A percentile compares a stretch with the other conserved stretches of the same genome.
Conservation (phyloP, 1,140 invertebrate species). For the Lutraria rhynchaena region DNA sequence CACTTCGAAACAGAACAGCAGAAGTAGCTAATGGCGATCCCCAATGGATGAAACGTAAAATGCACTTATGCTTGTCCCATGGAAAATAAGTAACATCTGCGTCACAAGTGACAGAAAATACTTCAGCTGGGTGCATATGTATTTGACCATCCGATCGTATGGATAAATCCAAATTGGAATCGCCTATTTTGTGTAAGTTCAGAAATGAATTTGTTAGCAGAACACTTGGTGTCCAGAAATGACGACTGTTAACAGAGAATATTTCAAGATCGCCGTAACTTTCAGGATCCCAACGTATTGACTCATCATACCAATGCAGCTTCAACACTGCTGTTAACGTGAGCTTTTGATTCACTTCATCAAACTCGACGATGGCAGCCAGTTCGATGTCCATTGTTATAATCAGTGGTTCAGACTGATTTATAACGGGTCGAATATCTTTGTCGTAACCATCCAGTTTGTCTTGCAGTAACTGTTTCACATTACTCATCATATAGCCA, state of each 20-base stretch:
- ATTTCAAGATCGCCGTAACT: slow-evolving; percentile 19
- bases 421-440: slow-evolving; percentile 2
- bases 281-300: slow-evolving; percentile 8
- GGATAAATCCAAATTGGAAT: background rate
- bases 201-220: slow-evolving; percentile 16
- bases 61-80: slow-evolving; percentile 96
- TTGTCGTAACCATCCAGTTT: slow-evolving; percentile 16
- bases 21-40: no score
- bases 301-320: slow-evolving; percentile 35
- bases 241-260: background rate
- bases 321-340: slow-evolving; percentile 1
- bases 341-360: slow-evolving; percentile 48
- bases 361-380: slow-evolving; percentile 36
- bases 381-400: background rate
- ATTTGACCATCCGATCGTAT: slow-evolving; percentile 88
- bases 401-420: slow-evolving; percentile 3
- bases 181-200: background rate
- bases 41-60: slow-evolving; percentile 84
- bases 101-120: slow-evolving; percentile 92
- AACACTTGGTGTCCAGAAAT: slow-evolving; percentile 38
- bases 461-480: background rate
- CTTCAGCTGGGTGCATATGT: background rate
- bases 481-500: no score
- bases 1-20: no score
- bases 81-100: slow-evolving; percentile 95